phyloP scores from a whole-genome alignment of 2,888 invertebrate species.

The Agriopis aurantiaria region DNA sequence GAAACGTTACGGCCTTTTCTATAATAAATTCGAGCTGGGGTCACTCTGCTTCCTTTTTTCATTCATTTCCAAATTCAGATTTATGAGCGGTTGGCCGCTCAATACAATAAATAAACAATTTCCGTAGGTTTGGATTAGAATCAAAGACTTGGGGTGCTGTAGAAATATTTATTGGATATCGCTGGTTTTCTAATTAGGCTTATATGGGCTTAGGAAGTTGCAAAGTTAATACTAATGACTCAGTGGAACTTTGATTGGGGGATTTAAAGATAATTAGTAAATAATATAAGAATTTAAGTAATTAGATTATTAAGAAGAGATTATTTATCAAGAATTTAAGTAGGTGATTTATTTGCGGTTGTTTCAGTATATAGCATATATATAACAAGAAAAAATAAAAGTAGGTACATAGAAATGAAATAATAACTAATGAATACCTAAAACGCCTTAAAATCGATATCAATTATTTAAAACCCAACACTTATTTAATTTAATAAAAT shows the following conservation, averaged over 20 bases:
- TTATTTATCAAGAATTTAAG: no score
- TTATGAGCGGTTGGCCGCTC: constrained; percentile 47
- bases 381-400: no score
- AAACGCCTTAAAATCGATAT: no score
- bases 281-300: no score
- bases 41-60: constrained; percentile 64
- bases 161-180: constrained; percentile 27
- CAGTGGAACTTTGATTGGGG: background rate
- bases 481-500: no score
- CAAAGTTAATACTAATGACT: background rate
- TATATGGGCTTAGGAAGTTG: constrained; percentile 15
- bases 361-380: no score
- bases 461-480: no score
- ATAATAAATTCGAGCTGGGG: constrained; percentile 71
- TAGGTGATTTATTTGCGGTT: no score
- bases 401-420: no score
- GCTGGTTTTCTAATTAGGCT: background rate
- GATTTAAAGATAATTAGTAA: no score
- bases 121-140: constrained; percentile 43
- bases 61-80: constrained; percentile 52
- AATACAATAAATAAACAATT: constrained; percentile 51
- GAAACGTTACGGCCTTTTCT: constrained; percentile 70
- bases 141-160: constrained; percentile 32
- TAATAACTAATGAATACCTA: no score
- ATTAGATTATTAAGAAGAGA: background rate